Conservation (phyloP, 1,140 invertebrate species). For the Aleiodes sp. region DNA sequence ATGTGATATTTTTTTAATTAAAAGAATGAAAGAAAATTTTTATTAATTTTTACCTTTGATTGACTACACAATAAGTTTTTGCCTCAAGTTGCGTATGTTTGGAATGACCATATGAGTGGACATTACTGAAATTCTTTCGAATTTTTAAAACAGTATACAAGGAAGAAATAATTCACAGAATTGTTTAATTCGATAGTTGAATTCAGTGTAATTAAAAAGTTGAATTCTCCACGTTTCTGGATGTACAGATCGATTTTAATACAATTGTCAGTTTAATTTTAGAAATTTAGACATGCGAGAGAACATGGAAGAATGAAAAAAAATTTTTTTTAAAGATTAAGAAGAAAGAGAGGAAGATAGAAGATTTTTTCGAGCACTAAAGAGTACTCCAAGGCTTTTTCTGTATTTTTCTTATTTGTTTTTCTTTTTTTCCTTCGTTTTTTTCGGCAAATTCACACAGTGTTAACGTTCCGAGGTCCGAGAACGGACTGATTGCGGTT, state of each 20-base stretch:
- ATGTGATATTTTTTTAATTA: not conserved
- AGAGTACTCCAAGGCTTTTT: not conserved
- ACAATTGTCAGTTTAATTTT: not conserved
- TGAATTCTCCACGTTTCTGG: not conserved
- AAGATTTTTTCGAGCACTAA: not conserved
- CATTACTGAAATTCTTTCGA: not conserved
- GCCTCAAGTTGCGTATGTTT: not conserved
- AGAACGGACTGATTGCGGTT: constrained; percentile 3
- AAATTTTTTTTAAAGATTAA: not conserved
- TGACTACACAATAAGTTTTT: not conserved
- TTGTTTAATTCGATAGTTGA: no score
- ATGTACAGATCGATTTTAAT: not conserved
- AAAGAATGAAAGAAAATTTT: no score
- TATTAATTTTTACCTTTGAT: not conserved
- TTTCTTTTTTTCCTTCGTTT: not conserved
- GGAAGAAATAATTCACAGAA: no score
- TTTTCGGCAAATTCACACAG: no score
- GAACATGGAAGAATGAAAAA: not conserved
- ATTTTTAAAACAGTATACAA: not conserved
- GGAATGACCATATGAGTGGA: not conserved
- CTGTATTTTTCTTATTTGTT: not conserved
- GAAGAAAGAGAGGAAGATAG: not conserved
- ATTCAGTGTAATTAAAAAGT: no score
- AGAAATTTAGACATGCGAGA: not conserved
- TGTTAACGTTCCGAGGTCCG: constrained; percentile 8